These are phyloP conservation scores for Drosophila insularis DNA, from an alignment of 1,140 invertebrate genomes.

Conservation along the genomic window DNA sequence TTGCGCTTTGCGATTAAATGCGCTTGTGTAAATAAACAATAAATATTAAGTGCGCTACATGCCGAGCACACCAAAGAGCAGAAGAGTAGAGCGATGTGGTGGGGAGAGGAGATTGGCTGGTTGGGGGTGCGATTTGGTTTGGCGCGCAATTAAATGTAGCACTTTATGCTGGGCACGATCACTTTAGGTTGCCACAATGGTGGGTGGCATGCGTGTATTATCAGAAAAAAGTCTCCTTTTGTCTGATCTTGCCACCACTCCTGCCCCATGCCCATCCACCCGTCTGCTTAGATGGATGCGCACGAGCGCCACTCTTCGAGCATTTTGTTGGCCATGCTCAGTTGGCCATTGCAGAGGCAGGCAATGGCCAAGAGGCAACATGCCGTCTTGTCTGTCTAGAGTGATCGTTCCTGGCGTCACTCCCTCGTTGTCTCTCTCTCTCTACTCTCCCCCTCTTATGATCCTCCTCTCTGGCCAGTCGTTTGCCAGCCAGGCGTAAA, in stretches of 20 bases:
- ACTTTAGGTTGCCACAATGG: constrained; percentile 8
- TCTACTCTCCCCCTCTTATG: background rate
- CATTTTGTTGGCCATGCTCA: constrained; percentile 14
- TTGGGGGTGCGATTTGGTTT: background rate
- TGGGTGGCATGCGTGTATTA: constrained; percentile 49
- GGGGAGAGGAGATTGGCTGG: background rate
- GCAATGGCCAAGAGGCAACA: background rate
- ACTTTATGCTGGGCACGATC: constrained; percentile 65
- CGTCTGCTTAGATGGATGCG: constrained; percentile 15
- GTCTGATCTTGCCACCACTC: background rate
- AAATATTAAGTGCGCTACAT: constrained; percentile 77
- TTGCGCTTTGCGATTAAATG: constrained; percentile 76
- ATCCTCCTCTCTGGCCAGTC: constrained; percentile 16
- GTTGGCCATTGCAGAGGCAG: constrained; percentile 21
- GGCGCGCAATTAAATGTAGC: constrained; percentile 65
- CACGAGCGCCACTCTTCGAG: constrained; percentile 48
- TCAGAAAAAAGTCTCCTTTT: constrained; percentile 5
- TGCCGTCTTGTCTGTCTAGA: constrained; percentile 7
- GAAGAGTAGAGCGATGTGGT: constrained; percentile 30
- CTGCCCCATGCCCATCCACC: background rate
- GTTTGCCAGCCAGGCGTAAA: constrained; percentile 43
- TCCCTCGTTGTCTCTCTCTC: background rate
- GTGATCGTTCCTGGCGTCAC: background rate
- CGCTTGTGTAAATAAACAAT: constrained; percentile 81
- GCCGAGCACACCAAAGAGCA: constrained; percentile 46